Conservation (phyloP, 2,888 invertebrate species). For the Liposcelis brunnea region DNA sequence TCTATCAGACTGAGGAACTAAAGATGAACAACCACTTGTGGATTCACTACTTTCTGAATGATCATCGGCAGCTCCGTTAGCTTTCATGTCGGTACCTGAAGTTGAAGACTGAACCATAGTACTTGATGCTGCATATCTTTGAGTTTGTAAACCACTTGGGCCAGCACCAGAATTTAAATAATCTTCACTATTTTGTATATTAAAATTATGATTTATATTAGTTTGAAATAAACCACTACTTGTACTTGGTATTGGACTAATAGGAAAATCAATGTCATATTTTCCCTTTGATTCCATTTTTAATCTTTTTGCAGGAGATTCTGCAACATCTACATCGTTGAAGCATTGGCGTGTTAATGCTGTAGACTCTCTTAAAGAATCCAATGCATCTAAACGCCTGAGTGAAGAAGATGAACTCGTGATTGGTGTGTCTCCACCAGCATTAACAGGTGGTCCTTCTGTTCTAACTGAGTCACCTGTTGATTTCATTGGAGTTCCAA, state of each 20-base stretch:
- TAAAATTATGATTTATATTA: not conserved
- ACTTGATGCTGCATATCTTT: constrained; percentile 12
- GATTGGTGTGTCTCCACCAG: too few relatives aligned
- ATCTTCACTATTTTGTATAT: constrained; percentile 14
- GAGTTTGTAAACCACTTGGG: too few relatives aligned
- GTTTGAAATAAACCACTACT: not conserved
- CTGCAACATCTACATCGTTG: too few relatives aligned
- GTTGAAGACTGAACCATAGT: constrained; percentile 17
- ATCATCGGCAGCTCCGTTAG: constrained; percentile 28
- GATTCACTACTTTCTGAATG: constrained; percentile 39
- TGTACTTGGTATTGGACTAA: too few relatives aligned
- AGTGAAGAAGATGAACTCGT: too few relatives aligned
- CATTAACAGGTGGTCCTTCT: too few relatives aligned
- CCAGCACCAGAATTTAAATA: constrained; percentile 16
- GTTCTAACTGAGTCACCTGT: not conserved
- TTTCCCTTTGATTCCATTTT: too few relatives aligned
- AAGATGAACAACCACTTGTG: constrained; percentile 38
- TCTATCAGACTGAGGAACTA: constrained; percentile 28
- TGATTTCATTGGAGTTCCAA: not conserved
- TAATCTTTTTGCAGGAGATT: too few relatives aligned
- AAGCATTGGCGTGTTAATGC: too few relatives aligned
- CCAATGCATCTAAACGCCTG: too few relatives aligned
- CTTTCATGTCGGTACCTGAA: constrained; percentile 12
- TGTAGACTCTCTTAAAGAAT: too few relatives aligned
- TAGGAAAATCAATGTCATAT: too few relatives aligned